Conservation (phyloP, 1,140 invertebrate species). For the Panagrolaimus sp. region DNA sequence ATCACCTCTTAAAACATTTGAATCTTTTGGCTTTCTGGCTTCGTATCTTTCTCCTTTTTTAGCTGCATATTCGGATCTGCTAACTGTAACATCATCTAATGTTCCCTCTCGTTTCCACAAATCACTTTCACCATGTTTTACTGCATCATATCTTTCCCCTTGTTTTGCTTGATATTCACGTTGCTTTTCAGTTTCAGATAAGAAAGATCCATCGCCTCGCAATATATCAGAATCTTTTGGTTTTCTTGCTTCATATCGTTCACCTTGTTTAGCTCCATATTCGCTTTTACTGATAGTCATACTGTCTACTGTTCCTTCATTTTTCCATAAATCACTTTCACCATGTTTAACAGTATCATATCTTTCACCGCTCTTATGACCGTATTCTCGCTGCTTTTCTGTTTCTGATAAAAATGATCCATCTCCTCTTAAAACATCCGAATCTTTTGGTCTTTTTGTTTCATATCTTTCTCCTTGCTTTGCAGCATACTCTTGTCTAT, state of each 20-base stretch:
- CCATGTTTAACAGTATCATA: neutral
- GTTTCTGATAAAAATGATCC: neutral
- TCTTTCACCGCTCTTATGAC: constrained; percentile 15
- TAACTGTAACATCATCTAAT: constrained; percentile 6
- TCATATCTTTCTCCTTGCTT: constrained; percentile 17
- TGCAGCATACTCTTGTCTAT: constrained; percentile 5
- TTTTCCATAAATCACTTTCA: constrained; percentile 14
- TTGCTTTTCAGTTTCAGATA: neutral
- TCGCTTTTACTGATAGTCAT: neutral
- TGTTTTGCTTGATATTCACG: neutral
- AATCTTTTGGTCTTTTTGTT: constrained; percentile 15
- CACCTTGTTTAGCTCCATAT: constrained; percentile 13
- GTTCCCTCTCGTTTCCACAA: neutral
- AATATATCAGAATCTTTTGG: constrained; percentile 18
- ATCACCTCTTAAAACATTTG: neutral
- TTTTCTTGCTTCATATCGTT: constrained; percentile 22
- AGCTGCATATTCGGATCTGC: constrained; percentile 8
- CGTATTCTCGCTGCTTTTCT: neutral
- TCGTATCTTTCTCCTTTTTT: constrained; percentile 16
- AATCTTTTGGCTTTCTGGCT: constrained; percentile 9
- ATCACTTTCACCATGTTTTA: neutral
- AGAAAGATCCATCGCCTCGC: neutral
- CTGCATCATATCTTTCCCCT: constrained; percentile 1
- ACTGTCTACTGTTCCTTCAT: neutral
- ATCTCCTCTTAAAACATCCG: constrained; percentile 5